Percentiles rank a stretch among this genome's conserved stretches.
phyloP scores from a whole-genome alignment of 2,888 invertebrate species.

The Agelastica alni region DNA sequence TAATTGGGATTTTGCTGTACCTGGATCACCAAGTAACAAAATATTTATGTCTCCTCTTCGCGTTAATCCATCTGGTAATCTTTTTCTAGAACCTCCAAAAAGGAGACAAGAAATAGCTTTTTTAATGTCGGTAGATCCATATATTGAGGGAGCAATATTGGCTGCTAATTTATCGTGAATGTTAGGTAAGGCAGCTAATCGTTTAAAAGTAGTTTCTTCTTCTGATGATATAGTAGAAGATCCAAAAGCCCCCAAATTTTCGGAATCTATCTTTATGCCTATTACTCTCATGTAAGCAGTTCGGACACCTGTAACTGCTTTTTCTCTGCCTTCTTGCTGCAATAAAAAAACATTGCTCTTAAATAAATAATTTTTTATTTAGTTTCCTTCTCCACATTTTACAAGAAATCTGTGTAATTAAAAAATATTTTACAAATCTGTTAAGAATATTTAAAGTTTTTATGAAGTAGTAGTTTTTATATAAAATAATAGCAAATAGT shows the following conservation, averaged over 20 bases:
- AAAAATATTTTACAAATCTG: too few species aligned
- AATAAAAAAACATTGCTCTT: too few species aligned
- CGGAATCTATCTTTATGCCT: slow-evolving; percentile 86
- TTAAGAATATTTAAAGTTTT: too few species aligned
- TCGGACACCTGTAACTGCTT: slow-evolving; percentile 86
- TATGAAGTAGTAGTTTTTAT: too few species aligned
- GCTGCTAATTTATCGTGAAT: slow-evolving; percentile 86
- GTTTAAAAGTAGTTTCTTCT: slow-evolving; percentile 81
- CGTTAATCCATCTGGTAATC: slow-evolving; percentile 92
- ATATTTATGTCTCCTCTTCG: slow-evolving; percentile 97
- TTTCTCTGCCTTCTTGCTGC: slow-evolving; percentile 73
- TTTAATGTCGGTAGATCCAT: slow-evolving; percentile 91
- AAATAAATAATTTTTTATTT: too few species aligned
- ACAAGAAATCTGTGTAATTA: too few species aligned
- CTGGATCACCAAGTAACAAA: slow-evolving; percentile 94
- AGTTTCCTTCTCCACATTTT: too few species aligned
- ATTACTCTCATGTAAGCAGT: slow-evolving; percentile 93
- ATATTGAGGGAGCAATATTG: slow-evolving; percentile 97
- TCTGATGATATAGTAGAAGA: slow-evolving; percentile 63
- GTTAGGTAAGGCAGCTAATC: slow-evolving; percentile 82
- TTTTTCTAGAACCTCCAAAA: slow-evolving; percentile 84
- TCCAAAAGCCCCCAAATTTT: slow-evolving; percentile 71
- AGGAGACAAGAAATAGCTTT: slow-evolving; percentile 94
- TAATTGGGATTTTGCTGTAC: slow-evolving; percentile 98
- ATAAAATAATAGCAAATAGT: background rate